Conservation (phyloP, 1,140 invertebrate genomes). For the Pachyrhynchus sulphureomaculatus region DNA sequence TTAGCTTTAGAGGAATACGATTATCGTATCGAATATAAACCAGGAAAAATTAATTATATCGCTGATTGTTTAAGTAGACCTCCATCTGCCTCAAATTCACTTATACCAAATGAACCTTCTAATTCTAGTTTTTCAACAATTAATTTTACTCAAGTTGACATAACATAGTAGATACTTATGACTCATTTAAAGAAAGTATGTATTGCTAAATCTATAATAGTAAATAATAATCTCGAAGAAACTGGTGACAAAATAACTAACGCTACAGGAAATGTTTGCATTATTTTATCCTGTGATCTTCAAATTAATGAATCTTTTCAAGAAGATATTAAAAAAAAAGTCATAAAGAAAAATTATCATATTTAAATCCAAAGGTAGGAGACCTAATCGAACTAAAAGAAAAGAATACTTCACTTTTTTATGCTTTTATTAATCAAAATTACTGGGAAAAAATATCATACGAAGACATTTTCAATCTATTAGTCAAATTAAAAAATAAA, state of each 20-base stretch:
- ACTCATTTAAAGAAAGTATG: too few relatives aligned
- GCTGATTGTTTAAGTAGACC: conserved; percentile 19
- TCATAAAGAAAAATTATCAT: background rate
- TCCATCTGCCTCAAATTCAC: background rate
- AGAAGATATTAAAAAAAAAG: too few relatives aligned
- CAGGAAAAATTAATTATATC: conserved; percentile 43
- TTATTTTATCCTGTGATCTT: too few relatives aligned
- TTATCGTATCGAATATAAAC: conserved; percentile 51
- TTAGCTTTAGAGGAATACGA: conserved; percentile 50
- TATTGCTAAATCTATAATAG: too few relatives aligned
- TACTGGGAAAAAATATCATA: background rate
- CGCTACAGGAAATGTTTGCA: too few relatives aligned
- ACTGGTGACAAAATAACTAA: too few relatives aligned
- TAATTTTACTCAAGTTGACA: background rate
- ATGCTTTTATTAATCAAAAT: background rate
- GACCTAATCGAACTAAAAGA: background rate
- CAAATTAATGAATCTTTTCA: too few relatives aligned
- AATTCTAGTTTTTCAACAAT: background rate
- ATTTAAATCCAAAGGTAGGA: background rate
- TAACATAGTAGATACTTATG: background rate
- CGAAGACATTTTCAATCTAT: background rate
- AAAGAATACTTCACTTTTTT: too few relatives aligned
- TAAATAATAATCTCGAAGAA: too few relatives aligned
- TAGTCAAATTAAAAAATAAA: background rate
- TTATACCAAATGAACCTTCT: background rate